Percentiles rank a stretch among this genome's conserved stretches.
Conservation (phyloP, 2,113 vertebrate genomes). For the Brachionichthys hirsutus region DNA sequence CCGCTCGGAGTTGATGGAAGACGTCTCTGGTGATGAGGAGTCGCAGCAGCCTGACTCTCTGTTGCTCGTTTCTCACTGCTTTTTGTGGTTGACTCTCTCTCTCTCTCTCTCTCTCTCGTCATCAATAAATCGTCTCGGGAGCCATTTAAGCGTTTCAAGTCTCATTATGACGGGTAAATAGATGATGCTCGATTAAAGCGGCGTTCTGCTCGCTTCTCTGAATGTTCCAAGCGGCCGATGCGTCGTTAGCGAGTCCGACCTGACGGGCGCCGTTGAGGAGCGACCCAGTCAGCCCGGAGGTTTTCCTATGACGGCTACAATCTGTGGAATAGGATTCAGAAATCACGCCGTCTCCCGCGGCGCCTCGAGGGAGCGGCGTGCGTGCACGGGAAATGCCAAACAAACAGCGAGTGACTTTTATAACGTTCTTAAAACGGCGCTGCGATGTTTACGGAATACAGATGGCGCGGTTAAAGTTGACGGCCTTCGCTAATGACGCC, state of each 20-base stretch:
- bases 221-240: constrained; percentile 71
- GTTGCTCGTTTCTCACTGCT: constrained; percentile 8
- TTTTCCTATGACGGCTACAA: constrained; percentile 78
- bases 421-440: constrained; percentile 8
- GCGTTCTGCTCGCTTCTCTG: constrained; percentile 58
- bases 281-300: constrained; percentile 76
- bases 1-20: constrained; percentile 54
- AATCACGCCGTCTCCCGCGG: constrained; percentile 71
- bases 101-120: constrained; percentile 37
- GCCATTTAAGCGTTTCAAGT: constrained; percentile 58
- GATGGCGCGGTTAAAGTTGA: constrained; percentile 65
- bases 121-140: constrained; percentile 54
- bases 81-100: constrained; percentile 21
- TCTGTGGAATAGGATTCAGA: constrained; percentile 72
- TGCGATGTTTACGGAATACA: constrained; percentile 48
- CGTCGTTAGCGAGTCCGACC: constrained; percentile 59
- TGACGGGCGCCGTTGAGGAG: constrained; percentile 66
- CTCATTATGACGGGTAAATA: constrained; percentile 68
- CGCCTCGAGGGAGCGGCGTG: constrained; percentile 44
- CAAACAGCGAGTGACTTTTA: neutral
- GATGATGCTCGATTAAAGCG: constrained; percentile 72
- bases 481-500: constrained; percentile 70
- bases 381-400: too few relatives aligned
- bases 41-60: constrained; percentile 26
- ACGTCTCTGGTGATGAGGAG: constrained; percentile 49